Evolutionary conservation across 2,888 invertebrate species (phyloP).

Genomic region (Cephus runcator): DNA sequence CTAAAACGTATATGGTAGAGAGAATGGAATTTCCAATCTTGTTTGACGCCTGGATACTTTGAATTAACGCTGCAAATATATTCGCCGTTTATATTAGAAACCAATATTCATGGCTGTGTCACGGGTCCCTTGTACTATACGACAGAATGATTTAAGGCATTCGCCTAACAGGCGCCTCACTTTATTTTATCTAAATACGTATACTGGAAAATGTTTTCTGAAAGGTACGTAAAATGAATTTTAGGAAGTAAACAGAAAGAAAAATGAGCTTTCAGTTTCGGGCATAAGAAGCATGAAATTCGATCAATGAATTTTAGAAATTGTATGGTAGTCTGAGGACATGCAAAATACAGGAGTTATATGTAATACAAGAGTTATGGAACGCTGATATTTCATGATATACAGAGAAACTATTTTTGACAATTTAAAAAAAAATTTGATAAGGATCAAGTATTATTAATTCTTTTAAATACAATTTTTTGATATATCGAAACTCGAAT

Average conservation of each 20-base stretch:
- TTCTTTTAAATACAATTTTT: neutral
- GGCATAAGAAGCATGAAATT: neutral
- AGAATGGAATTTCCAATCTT: constrained; percentile 34
- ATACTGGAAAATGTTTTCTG: neutral
- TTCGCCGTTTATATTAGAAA: constrained; percentile 37
- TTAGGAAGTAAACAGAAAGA: neutral
- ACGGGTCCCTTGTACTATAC: neutral
- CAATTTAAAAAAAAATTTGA: neutral
- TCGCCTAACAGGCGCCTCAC: neutral
- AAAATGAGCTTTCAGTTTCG: neutral
- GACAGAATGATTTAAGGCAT: neutral
- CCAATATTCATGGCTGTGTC: constrained; percentile 33
- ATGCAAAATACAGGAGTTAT: neutral
- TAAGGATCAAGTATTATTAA: neutral
- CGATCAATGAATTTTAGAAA: neutral
- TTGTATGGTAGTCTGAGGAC: too few relatives aligned
- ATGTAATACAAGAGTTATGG: neutral
- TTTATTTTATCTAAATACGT: neutral
- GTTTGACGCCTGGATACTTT: constrained; percentile 25
- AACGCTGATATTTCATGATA: neutral
- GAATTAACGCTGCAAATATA: constrained; percentile 32
- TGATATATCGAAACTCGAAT: neutral
- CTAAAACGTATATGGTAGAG: neutral
- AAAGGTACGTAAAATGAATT: neutral
- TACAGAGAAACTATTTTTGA: neutral